A percentile compares a stretch with the other conserved stretches of the same genome.
Conservation (phyloP, 2,797 vertebrate species). For the Myripristis murdjan region DNA sequence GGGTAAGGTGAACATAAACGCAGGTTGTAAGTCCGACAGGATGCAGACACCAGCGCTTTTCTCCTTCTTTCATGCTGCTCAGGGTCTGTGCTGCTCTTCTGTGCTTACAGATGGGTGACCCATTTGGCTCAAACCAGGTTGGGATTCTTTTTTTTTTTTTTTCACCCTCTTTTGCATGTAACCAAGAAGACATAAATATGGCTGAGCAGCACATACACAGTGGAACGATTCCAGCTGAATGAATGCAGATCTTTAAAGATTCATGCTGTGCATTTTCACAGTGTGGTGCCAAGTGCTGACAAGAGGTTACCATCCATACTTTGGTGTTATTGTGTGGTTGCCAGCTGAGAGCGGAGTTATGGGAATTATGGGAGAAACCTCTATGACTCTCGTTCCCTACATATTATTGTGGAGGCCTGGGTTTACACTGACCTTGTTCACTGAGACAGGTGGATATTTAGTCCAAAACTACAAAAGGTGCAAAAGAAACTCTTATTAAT, state of each 20-base stretch:
- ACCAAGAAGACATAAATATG: not conserved
- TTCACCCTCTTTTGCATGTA: not conserved
- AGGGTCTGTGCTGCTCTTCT: not conserved
- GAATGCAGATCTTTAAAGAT: slow-evolving; percentile 29
- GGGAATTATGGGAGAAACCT: not conserved
- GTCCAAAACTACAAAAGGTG: not conserved
- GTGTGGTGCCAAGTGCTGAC: slow-evolving; percentile 5
- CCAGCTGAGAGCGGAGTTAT: slow-evolving; percentile 2
- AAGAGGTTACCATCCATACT: slow-evolving; percentile 8
- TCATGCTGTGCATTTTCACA: slow-evolving; percentile 25
- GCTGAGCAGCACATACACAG: not conserved
- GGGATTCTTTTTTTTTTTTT: slow-evolving; percentile 17
- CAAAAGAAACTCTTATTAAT: not conserved
- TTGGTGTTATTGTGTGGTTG: not conserved
- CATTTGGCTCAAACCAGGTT: slow-evolving; percentile 22
- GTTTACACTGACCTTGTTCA: not conserved
- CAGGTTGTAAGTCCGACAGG: slow-evolving; percentile 20
- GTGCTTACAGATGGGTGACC: slow-evolving; percentile 17
- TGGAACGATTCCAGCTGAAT: not conserved
- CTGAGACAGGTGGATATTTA: not conserved
- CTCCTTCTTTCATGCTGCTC: not conserved
- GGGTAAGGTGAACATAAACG: slow-evolving; percentile 28
- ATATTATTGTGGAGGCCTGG: not conserved
- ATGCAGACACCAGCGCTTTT: slow-evolving; percentile 25
- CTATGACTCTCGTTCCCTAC: not conserved